A percentile compares a stretch with the other conserved stretches of the same genome.
phyloP scores from a whole-genome alignment of 64 coral and sea anemone genomes.

The Porites lutea region DNA sequence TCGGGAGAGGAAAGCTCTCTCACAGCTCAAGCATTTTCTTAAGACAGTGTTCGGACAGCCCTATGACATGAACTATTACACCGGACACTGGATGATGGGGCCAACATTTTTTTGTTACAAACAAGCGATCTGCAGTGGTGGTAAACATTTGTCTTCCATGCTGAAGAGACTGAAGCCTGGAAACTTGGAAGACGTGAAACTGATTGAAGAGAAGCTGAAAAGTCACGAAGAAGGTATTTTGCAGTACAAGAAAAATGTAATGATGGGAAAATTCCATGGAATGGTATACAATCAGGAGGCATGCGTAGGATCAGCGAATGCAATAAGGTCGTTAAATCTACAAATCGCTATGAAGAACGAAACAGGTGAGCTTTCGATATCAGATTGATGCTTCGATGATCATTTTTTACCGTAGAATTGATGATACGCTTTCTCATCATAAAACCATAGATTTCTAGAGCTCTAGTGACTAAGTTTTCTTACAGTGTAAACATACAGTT shows the following conservation, averaged over 20 bases:
- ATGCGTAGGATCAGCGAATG: slow-evolving; percentile 30
- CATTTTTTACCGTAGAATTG: background rate
- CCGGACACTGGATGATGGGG: slow-evolving; percentile 62
- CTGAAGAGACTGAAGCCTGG: slow-evolving; percentile 41
- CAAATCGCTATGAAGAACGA: slow-evolving; percentile 45
- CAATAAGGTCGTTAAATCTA: background rate
- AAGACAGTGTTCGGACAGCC: slow-evolving; percentile 33
- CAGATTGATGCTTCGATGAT: no score
- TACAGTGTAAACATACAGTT: no score
- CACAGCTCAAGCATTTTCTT: slow-evolving; percentile 20
- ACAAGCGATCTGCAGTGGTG: slow-evolving; percentile 23
- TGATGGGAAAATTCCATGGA: slow-evolving; percentile 12
- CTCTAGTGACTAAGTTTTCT: no score
- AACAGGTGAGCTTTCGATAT: background rate
- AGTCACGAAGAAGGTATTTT: slow-evolving; percentile 37
- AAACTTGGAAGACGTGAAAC: slow-evolving; percentile 28
- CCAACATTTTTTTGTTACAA: slow-evolving; percentile 33
- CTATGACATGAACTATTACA: slow-evolving; percentile 50
- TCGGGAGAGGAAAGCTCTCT: slow-evolving; percentile 31
- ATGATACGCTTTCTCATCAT: no score
- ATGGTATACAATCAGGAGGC: slow-evolving; percentile 59
- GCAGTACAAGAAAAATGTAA: slow-evolving; percentile 46
- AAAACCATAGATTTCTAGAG: no score
- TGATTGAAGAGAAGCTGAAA: slow-evolving; percentile 30
- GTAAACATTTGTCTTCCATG: slow-evolving; percentile 29